A percentile compares a stretch with the other conserved stretches of the same genome.
Evolutionary conservation across 2,888 invertebrate genomes (phyloP).

Genomic region (Plemyria rubiginata): DNA sequence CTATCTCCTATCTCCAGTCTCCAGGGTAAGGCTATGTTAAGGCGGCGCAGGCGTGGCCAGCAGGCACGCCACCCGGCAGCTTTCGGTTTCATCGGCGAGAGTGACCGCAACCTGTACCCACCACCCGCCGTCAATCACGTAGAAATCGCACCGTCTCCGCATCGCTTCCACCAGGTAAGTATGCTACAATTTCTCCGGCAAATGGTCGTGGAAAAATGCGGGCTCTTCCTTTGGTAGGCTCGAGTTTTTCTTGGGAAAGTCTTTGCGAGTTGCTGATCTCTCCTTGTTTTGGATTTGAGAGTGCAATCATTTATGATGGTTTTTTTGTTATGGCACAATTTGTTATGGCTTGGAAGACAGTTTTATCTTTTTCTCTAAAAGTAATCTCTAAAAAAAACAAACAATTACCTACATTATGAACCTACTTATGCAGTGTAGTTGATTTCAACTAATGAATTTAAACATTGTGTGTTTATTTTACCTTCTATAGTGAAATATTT

Average conservation of each 20-base stretch:
- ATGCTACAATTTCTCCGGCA: conserved; percentile 24
- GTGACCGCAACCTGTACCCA: conserved; percentile 44
- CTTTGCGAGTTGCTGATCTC: background rate
- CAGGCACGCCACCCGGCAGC: conserved; percentile 46
- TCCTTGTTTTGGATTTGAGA: background rate
- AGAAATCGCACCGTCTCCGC: conserved; percentile 30
- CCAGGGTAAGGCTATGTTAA: no score
- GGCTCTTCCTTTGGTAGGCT: conserved; percentile 20
- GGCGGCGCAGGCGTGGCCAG: conserved; percentile 1
- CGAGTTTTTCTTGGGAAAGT: conserved; percentile 23
- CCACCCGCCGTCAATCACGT: conserved; percentile 35
- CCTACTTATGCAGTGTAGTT: background rate
- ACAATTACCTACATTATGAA: no score
- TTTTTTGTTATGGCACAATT: conserved; percentile 8
- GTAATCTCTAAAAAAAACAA: no score
- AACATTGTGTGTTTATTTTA: background rate
- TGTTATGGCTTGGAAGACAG: background rate
- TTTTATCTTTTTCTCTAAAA: no score
- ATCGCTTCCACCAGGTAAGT: conserved; percentile 18
- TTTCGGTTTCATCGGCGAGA: conserved; percentile 62
- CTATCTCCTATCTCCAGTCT: background rate
- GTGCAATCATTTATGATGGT: background rate
- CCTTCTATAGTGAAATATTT: background rate
- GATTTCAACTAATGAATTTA: background rate
- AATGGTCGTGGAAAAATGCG: conserved; percentile 14